Base-by-base conservation (phyloP, 2,888 invertebrate species). In the Julus scandinavius region DNA sequence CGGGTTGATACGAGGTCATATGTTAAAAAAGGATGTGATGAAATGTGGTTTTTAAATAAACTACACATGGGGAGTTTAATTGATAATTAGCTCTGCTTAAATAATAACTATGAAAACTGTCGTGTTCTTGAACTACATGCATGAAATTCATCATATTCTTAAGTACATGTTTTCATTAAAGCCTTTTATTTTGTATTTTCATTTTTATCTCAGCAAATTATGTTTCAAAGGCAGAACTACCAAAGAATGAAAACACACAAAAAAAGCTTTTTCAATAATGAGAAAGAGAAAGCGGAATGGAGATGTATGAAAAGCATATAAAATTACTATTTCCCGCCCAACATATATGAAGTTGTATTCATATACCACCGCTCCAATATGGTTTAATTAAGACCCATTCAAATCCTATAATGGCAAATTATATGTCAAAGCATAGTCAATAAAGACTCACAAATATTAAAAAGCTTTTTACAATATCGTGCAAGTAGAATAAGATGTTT, bases 311-410 rank as follows among this genome's bases (percentile, higher is more conserved):
- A 54, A 54, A 17, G 20, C 63, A 7, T 1, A 29, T 29, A 63
- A 20, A 20, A 63, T n/a, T 20, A 20, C 20, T 6, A 7, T 20
- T 63, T 63, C 20, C 63, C n/a, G 63, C n/a, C 63, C 63, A 63
- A 20, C 63, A 63, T n/a, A 29, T 1, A n/a, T 20, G 20, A 63
- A 4, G n/a, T 6, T n/a, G 63, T 20, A 20, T 20, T 63, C 6
- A 63, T 3, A 13, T 80, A 40, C 80, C 80, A 40, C 13, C 38
- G 80, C 80, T 38, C 38, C 80, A 80, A 38, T 38, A 13, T 5
- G 38, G 15, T 80, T 80, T 80, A 80, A 80, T 80, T 80, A 80
- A 80, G 80, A 13, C 13, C 80, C 80, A 80, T 80, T 80, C 80
- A 38, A 80, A 80, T 80, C 15, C 80, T 40, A 80, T 80, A 38